A percentile compares a stretch with the other conserved stretches of the same genome.
These are phyloP conservation scores for Ornithoptera alexandrae DNA, from an alignment of 2,888 invertebrate genomes.

Conservation along the genomic window DNA sequence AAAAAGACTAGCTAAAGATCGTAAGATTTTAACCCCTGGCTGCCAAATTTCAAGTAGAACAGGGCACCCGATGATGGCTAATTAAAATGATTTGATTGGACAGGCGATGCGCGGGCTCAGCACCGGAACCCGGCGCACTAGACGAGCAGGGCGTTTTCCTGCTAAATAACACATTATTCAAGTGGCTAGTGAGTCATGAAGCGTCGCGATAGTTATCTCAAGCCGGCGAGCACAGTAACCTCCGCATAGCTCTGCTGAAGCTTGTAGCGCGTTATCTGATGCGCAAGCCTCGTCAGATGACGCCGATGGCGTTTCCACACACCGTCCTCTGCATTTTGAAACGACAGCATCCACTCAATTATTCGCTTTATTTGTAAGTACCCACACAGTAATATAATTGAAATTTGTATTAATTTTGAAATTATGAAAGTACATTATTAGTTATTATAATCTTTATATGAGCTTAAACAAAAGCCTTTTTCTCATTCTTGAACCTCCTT, in stretches of 20 bases:
- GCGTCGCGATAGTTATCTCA: conserved; percentile 32
- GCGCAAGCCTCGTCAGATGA: conserved; percentile 36
- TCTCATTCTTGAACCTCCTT: too few species aligned
- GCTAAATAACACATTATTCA: conserved; percentile 37
- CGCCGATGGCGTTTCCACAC: conserved; percentile 31
- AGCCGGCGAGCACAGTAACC: conserved; percentile 38
- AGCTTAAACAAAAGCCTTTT: too few species aligned
- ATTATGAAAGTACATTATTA: too few species aligned
- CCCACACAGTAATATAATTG: too few species aligned
- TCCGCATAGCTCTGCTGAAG: conserved; percentile 33
- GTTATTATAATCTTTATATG: too few species aligned
- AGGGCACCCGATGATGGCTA: not conserved
- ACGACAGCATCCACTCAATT: too few species aligned
- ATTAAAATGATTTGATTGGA: conserved; percentile 4
- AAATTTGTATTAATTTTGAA: too few species aligned
- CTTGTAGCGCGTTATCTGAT: conserved; percentile 37
- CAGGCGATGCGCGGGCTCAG: not conserved
- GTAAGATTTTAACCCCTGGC: too few species aligned
- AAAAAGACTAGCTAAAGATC: too few species aligned
- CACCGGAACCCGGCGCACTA: conserved; percentile 9
- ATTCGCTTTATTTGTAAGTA: too few species aligned
- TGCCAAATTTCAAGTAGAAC: not conserved
- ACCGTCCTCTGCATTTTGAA: conserved; percentile 9
- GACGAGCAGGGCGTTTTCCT: conserved; percentile 26
- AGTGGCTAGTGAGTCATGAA: conserved; percentile 36